Evolutionary conservation across 2,888 invertebrate species (phyloP), one percentile per base, ranked within the genome.

Genomic region (Eledona agricola): DNA sequence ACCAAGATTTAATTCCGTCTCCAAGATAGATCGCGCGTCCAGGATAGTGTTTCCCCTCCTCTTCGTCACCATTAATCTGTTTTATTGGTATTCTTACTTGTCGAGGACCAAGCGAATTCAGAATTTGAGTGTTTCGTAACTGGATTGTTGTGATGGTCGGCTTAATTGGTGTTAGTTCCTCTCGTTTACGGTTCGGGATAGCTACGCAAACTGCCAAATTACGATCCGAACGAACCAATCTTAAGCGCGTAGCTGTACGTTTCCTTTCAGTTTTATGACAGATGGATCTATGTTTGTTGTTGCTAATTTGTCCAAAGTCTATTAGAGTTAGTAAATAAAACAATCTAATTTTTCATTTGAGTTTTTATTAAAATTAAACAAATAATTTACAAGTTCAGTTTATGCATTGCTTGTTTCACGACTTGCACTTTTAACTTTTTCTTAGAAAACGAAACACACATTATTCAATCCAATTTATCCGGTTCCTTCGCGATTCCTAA

Each of bases 61-160:
- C 28, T 92, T 91, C 74, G 71, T 88, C 2, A 78, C 86, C 5
- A 88, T 91, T 61, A 90, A 91, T 73, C 75, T 88, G 46, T 84
- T 89, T 72, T 92, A 92, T 71, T 92, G 91, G 89, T 85, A 83
- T 63, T 84, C 84, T 3, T 90, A 88, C 69, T 77, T 89, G 49
- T 82, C 84, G 45, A 77, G 85, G 59, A 85, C 85, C 67, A 79
- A 81, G 66, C 64, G 81, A 51, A 81, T 82, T 56, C 72, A 71
- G 45, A 75, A 76, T 37, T 9, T 52, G 15, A 46, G 23, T 25
- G 47, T 25, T 28, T 13, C 29, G n/a, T 42, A 42, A 42, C 12
- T 3, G 15, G 25, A 32, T 10, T 25, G 25, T 15, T 40, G 29
- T 42, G 42, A 42, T 29, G 42, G 19, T 17, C 3, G 20, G 16